Base-by-base conservation (phyloP, 2,888 invertebrate genomes). In the Pyrgus malvae region DNA sequence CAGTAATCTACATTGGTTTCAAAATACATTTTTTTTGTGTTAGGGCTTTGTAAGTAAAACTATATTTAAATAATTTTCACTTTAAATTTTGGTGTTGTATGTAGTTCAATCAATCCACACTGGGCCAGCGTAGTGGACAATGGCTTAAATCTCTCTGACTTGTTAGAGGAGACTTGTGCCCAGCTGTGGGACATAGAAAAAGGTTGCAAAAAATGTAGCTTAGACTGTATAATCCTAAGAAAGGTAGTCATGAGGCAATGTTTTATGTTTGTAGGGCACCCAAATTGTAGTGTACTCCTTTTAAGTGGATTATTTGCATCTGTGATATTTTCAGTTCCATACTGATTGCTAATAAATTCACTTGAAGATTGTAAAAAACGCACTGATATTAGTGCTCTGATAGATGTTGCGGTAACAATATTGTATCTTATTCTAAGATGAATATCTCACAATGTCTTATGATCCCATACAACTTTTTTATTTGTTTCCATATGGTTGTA, bases 321-420 rank as follows among this genome's bases (percentile, higher is more conserved):
- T 89, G 89, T 89, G 89, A 89, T 90, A 90, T 83, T 83, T 74
- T 78, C 82, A 85, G 85, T 87, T 73, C 70, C 41, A 67, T 79
- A 71, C 84, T 87, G 83, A 80, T 72, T 79, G 80, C 76, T 75
- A 64, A 74, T 78, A 73, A 72, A 69, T 74, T 83, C 79, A 78
- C 80, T 79, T 69, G n/a, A 57, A 56, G 45, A 60, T 66, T 51
- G 62, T 71, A 67, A 64, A 62, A 60, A 60, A 48, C 7, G 19
- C 11, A 8, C 12, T 40, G 40, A 19, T 38, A 38, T 6, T 23
- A 23, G 23, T 23, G 23, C 23, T 4, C 23, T 37, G 9, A n/a
- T 11, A 9, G 19, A 5, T 21, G 17, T 38, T 17, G 38, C n/a
- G 38, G 5, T n/a, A 35, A 9, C 5, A 14, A 21, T 23, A 40